A percentile compares a stretch with the other conserved stretches of the same genome.
phyloP scores from a whole-genome alignment of 2,888 invertebrate genomes.

The Napeogenes inachia region DNA sequence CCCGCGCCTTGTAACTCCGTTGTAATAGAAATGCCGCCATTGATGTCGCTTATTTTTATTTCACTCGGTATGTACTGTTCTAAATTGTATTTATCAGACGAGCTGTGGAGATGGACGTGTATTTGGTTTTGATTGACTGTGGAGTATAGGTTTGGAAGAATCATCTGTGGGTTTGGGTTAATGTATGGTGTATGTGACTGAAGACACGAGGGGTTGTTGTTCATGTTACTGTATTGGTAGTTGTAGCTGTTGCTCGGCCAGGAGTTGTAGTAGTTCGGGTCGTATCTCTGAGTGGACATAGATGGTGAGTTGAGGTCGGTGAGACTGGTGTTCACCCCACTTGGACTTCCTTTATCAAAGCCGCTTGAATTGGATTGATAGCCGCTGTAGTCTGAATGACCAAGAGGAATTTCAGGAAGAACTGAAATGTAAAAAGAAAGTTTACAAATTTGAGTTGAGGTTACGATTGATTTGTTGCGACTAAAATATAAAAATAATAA shows the following conservation, averaged over 20 bases:
- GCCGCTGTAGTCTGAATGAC: constrained; percentile 64
- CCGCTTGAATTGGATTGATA: constrained; percentile 58
- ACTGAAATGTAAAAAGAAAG: constrained; percentile 52
- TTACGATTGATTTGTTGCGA: too few relatives aligned
- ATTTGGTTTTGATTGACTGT: constrained; percentile 93
- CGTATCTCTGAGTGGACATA: constrained; percentile 63
- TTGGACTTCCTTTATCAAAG: constrained; percentile 63
- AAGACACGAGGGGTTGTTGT: constrained; percentile 71
- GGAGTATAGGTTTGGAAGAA: constrained; percentile 87
- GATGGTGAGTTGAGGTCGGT: constrained; percentile 66
- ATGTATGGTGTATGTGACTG: constrained; percentile 79
- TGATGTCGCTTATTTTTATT: constrained; percentile 79
- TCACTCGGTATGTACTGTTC: constrained; percentile 80
- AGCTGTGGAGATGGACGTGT: constrained; percentile 86
- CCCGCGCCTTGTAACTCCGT: constrained; percentile 67
- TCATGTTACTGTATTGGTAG: constrained; percentile 82
- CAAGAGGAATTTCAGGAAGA: constrained; percentile 75
- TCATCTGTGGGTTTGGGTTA: constrained; percentile 81
- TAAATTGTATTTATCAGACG: constrained; percentile 79
- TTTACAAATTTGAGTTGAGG: neutral
- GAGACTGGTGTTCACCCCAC: constrained; percentile 54
- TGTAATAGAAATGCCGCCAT: constrained; percentile 77
- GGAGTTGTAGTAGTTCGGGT: constrained; percentile 78
- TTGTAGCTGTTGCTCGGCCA: constrained; percentile 82
- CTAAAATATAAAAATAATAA: too few relatives aligned